These are phyloP conservation scores for Troides aeacus DNA, from an alignment of 2,888 invertebrate genomes.

Conservation along the genomic window DNA sequence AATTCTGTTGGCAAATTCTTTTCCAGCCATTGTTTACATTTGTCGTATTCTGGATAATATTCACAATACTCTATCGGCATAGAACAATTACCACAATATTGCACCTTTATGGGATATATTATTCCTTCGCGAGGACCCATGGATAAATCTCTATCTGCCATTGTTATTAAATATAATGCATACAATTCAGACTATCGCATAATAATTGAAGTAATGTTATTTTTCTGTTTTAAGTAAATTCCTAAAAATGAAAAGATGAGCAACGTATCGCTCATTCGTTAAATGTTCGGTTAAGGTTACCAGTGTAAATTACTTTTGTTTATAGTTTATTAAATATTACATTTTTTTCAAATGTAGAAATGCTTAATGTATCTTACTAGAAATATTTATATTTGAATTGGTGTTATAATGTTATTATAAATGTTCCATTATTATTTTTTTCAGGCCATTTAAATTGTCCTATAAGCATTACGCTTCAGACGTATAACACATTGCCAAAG, in stretches of 20 bases:
- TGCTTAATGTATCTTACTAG: too few relatives aligned
- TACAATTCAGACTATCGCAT: slow-evolving; percentile 33
- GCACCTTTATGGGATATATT: slow-evolving; percentile 89
- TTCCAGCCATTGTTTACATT: slow-evolving; percentile 98
- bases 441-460: too few relatives aligned
- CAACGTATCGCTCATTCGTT: slow-evolving; percentile 19
- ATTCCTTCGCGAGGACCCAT: slow-evolving; percentile 86
- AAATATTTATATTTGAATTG: too few relatives aligned
- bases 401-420: too few relatives aligned
- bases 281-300: slow-evolving; percentile 1
- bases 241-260: slow-evolving; percentile 14
- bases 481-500: too few relatives aligned
- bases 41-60: slow-evolving; percentile 98
- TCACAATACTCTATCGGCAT: slow-evolving; percentile 99
- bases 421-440: too few relatives aligned
- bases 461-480: too few relatives aligned
- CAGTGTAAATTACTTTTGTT: not conserved
- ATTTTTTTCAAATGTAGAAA: too few relatives aligned
- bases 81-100: slow-evolving; percentile 96
- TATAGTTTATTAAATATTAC: not conserved
- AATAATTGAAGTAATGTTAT: slow-evolving; percentile 23
- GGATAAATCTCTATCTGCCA: slow-evolving; percentile 80
- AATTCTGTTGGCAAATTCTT: slow-evolving; percentile 96
- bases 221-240: slow-evolving; percentile 11
- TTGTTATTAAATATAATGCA: slow-evolving; percentile 42